Evolutionary conservation across 64 coral and sea anemone species (phyloP).

Genomic region (Dendronephthya gigantea): DNA sequence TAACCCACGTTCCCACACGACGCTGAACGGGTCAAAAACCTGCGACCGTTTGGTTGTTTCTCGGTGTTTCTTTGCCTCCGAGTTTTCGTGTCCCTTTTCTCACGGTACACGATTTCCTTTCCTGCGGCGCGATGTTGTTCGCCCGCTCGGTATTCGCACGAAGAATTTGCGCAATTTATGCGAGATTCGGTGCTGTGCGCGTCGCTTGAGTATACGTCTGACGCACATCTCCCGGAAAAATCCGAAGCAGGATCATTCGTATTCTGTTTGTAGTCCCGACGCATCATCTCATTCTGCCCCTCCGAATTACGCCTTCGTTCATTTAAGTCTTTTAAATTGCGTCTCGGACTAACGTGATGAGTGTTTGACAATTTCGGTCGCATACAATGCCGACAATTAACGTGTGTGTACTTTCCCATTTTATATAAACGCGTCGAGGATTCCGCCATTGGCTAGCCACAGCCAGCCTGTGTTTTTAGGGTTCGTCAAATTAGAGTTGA

Average conservation of each 20-base stretch:
- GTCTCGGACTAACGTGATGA: background rate
- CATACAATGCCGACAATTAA: background rate
- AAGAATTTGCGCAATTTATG: background rate
- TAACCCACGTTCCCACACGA: background rate
- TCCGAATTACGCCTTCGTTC: background rate
- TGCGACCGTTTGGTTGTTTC: background rate
- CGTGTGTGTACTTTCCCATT: slow-evolving; percentile 8
- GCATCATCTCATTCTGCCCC: background rate
- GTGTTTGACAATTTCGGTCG: background rate
- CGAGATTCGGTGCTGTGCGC: background rate
- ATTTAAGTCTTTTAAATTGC: background rate
- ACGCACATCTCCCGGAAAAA: background rate
- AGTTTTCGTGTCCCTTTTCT: background rate
- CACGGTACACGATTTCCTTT: background rate
- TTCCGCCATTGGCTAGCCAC: background rate
- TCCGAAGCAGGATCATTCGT: background rate
- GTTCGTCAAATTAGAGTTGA: background rate
- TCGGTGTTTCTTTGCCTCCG: background rate
- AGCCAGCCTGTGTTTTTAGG: background rate
- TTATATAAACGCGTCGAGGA: background rate
- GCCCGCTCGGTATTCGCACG: background rate
- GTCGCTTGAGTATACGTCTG: background rate
- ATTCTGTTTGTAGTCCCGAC: background rate
- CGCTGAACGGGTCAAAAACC: background rate
- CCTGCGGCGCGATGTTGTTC: background rate